These are phyloP conservation scores for Drosophila pseudotakahashii DNA, from an alignment of 2,888 invertebrate species.

Conservation along the genomic window DNA sequence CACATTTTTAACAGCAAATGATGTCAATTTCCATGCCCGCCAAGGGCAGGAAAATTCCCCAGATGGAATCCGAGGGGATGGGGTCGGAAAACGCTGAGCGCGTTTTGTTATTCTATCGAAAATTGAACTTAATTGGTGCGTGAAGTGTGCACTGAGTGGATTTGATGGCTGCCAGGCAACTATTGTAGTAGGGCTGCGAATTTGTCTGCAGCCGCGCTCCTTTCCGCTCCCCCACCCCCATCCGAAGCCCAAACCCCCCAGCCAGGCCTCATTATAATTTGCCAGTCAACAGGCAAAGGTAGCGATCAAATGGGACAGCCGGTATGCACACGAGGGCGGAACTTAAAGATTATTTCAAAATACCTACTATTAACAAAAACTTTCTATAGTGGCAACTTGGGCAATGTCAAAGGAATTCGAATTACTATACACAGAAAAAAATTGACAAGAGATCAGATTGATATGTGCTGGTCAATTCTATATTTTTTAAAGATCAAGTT, in stretches of 20 bases:
- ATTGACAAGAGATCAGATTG: no score
- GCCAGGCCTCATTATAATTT: slow-evolving; percentile 61
- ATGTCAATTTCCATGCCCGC: slow-evolving; percentile 68
- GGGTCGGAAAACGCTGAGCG: slow-evolving; percentile 32
- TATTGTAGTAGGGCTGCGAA: slow-evolving; percentile 32
- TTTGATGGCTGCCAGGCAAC: slow-evolving; percentile 63
- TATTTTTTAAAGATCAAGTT: no score
- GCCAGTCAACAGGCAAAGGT: slow-evolving; percentile 40
- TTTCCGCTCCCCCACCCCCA: background rate
- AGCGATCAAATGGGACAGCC: slow-evolving; percentile 42
- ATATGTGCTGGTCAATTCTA: no score
- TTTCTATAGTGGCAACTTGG: no score
- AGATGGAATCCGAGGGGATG: slow-evolving; percentile 1
- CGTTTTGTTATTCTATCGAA: slow-evolving; percentile 53
- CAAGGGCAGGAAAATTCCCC: slow-evolving; percentile 33
- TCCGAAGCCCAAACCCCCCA: slow-evolving; percentile 2
- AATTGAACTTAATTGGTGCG: slow-evolving; percentile 76
- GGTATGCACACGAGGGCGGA: slow-evolving; percentile 23
- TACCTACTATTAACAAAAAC: no score
- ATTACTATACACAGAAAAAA: no score
- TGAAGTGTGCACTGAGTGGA: slow-evolving; percentile 68
- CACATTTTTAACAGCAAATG: slow-evolving; percentile 70
- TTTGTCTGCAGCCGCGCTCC: slow-evolving; percentile 21
- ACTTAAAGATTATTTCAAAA: background rate
- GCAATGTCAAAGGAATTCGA: no score